These are phyloP conservation scores for Nothocercus julius DNA, from an alignment of 2,113 vertebrate genomes.

Conservation along the genomic window DNA sequence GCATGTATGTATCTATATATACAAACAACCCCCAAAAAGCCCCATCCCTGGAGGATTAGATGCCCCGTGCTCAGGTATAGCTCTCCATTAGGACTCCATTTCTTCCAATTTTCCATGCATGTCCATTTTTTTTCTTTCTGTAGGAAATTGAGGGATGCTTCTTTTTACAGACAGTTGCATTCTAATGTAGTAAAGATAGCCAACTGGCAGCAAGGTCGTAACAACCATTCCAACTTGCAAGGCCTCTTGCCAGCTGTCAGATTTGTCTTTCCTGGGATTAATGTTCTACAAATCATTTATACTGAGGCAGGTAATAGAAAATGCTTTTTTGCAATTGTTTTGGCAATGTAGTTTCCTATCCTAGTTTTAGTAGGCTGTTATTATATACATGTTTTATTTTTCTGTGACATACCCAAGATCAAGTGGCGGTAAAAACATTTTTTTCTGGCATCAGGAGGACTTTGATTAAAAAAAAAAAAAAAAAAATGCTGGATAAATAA, in stretches of 20 bases:
- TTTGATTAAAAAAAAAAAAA: not conserved
- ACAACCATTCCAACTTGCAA: not conserved
- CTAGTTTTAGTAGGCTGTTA: not conserved
- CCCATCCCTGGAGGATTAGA: not conserved
- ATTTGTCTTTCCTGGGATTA: conserved; percentile 45
- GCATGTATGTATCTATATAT: not conserved
- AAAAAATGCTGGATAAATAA: conserved; percentile 14
- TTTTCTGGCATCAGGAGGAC: not conserved
- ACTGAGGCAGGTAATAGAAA: conserved; percentile 23
- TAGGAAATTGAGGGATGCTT: not conserved
- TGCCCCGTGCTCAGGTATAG: not conserved
- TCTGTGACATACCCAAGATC: not conserved
- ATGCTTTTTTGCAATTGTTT: not conserved
- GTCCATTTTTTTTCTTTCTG: not conserved
- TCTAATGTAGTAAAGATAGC: not conserved
- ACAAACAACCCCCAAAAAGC: rapidly evolving
- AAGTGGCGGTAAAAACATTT: not conserved
- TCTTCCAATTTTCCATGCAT: not conserved
- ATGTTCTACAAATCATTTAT: not conserved
- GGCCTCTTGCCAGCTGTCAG: not conserved
- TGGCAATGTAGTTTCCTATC: not conserved
- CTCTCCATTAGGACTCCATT: not conserved
- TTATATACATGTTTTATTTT: not conserved
- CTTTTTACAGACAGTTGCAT: not conserved
- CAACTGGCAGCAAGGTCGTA: conserved; percentile 2